A percentile compares a stretch with the other conserved stretches of the same genome.
phyloP scores from a whole-genome alignment of 2,113 vertebrate species.

The Sander lucioperca region DNA sequence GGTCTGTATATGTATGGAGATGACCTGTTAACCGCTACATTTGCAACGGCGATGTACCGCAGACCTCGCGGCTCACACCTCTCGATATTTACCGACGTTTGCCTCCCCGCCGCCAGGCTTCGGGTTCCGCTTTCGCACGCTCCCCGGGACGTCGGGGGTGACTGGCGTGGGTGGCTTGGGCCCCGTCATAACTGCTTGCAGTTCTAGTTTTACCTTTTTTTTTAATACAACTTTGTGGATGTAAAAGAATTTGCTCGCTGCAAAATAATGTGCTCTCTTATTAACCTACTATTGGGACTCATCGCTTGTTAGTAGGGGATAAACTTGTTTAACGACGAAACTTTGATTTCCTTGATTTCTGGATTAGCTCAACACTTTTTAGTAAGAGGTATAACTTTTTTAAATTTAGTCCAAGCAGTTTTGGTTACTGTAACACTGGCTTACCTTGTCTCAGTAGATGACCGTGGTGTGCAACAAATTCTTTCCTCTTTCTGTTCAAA shows the following conservation, averaged over 20 bases:
- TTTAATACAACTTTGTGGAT: neutral
- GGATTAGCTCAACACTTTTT: constrained; percentile 4
- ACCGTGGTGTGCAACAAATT: constrained; percentile 70
- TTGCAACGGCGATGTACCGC: too few species aligned
- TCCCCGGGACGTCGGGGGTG: too few species aligned
- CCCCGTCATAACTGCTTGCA: too few species aligned
- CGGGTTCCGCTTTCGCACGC: too few species aligned
- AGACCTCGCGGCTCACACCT: too few species aligned
- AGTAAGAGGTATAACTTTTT: neutral
- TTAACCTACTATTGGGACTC: neutral
- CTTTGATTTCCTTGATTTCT: neutral
- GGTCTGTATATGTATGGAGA: too few species aligned
- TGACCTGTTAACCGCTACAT: too few species aligned
- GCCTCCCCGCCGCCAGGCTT: too few species aligned
- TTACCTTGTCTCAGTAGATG: constrained; percentile 80
- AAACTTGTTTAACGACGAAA: neutral
- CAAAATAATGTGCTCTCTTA: neutral
- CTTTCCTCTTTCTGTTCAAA: constrained; percentile 82
- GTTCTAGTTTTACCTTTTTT: too few species aligned
- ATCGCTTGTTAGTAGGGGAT: neutral
- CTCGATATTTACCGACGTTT: too few species aligned
- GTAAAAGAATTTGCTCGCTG: neutral
- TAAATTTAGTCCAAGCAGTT: neutral
- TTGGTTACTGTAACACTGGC: constrained; percentile 11
- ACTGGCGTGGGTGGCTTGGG: too few species aligned